Evolutionary conservation across 2,113 vertebrate genomes (phyloP).

Genomic region (Aegotheles bennettii): DNA sequence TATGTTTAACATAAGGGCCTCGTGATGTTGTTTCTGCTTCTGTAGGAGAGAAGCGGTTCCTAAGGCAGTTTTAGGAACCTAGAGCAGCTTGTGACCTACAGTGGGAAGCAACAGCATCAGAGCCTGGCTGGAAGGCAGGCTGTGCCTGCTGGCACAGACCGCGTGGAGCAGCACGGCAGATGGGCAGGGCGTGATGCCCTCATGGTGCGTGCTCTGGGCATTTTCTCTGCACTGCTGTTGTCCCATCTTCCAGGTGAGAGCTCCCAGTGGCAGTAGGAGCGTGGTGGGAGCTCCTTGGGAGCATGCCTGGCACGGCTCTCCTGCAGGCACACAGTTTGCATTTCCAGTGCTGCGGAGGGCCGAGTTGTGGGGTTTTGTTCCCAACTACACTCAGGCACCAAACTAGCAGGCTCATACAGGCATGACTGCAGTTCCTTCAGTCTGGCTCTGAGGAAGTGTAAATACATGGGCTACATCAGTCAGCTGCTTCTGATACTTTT

Average conservation of each 20-base stretch:
- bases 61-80: not conserved
- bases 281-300: not conserved
- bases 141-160: not conserved
- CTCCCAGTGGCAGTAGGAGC: not conserved
- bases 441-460: not conserved
- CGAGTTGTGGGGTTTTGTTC: not conserved
- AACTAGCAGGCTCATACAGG: not conserved
- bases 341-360: not conserved
- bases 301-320: fast-evolving
- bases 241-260: not conserved
- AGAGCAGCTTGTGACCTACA: not conserved
- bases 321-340: fast-evolving
- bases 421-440: not conserved
- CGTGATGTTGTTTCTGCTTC: not conserved
- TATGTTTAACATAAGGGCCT: not conserved
- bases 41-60: not conserved
- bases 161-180: not conserved
- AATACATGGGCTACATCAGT: not conserved
- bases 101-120: not conserved
- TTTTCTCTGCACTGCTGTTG: not conserved
- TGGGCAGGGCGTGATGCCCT: not conserved
- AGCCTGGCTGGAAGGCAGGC: not conserved
- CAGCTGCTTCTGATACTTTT: not conserved
- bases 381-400: fast-evolving
- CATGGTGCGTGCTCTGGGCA: fast-evolving